phyloP scores from a whole-genome alignment of 2,888 invertebrate species.

The Lordiphosa andalusiaca region DNA sequence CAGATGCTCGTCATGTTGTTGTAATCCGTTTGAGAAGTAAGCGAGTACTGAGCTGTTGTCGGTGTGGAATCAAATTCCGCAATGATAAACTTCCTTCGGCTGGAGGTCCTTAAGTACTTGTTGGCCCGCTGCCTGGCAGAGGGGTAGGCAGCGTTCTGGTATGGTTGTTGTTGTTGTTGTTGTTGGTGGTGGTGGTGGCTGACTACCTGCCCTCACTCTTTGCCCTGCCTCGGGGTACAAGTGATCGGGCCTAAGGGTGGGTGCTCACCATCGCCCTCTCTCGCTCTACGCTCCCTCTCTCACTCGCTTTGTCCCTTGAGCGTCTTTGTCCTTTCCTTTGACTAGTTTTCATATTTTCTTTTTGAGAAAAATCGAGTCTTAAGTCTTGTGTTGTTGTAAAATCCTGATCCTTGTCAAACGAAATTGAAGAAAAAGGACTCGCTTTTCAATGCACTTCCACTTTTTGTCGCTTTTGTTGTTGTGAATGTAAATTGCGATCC shows the following conservation, averaged over 20 bases:
- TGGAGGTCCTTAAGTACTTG: constrained; percentile 77
- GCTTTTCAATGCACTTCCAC: constrained; percentile 67
- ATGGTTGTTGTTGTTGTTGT: no score
- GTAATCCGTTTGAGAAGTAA: constrained; percentile 41
- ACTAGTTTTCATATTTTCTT: constrained; percentile 15
- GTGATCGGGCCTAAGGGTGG: constrained; percentile 55
- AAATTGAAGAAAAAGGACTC: constrained; percentile 35
- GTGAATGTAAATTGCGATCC: constrained; percentile 41
- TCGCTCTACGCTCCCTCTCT: constrained; percentile 27
- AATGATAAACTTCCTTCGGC: constrained; percentile 82
- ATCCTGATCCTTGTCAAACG: constrained; percentile 63
- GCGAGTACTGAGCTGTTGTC: constrained; percentile 65
- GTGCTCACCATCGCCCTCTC: constrained; percentile 32
- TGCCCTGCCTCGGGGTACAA: constrained; percentile 32
- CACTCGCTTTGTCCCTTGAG: constrained; percentile 9
- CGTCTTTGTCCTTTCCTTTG: constrained; percentile 34
- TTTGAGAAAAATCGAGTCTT: constrained; percentile 65
- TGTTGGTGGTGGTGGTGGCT: constrained; percentile 15
- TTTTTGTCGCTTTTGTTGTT: constrained; percentile 29
- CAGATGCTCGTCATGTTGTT: constrained; percentile 74
- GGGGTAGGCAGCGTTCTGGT: constrained; percentile 19
- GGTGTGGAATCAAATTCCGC: constrained; percentile 81
- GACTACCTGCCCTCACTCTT: constrained; percentile 29
- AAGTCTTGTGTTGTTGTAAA: constrained; percentile 54
- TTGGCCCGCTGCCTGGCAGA: constrained; percentile 26